These are phyloP conservation scores for Laticauda laticaudata DNA, from an alignment of 2,113 vertebrate genomes.

Conservation along the genomic window DNA sequence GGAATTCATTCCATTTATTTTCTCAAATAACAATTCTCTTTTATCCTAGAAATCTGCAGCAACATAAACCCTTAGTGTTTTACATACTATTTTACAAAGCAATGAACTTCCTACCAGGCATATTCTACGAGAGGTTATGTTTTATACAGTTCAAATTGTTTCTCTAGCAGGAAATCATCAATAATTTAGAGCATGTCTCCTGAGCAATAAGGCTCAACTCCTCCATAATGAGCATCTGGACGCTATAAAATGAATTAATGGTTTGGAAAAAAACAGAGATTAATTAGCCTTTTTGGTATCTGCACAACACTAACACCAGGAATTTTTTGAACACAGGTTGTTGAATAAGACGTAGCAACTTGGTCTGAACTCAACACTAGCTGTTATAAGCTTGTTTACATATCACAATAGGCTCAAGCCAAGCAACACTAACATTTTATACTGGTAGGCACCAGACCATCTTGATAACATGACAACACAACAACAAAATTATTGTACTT, in stretches of 20 bases:
- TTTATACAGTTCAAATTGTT: conserved; percentile 21
- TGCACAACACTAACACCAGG: not conserved
- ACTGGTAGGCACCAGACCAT: not conserved
- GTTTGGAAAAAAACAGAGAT: not conserved
- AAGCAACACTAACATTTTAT: not conserved
- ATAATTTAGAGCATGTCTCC: conserved; percentile 39
- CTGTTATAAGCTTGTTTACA: not conserved
- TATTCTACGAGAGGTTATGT: conserved; percentile 21
- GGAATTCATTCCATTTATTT: not conserved
- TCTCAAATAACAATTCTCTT: not conserved
- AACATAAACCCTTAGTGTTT: not conserved
- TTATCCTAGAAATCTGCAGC: not conserved
- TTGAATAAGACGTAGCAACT: not conserved
- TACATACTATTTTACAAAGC: conserved; percentile 26
- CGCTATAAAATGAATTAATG: not conserved
- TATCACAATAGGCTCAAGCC: not conserved
- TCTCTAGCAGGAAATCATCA: conserved; percentile 29
- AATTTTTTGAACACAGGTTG: not conserved
- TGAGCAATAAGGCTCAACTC: conserved; percentile 18
- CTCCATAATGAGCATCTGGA: not conserved
- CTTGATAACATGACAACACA: not conserved
- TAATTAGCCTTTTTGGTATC: not conserved
- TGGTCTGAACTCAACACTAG: not conserved
- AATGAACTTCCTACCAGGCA: not conserved
- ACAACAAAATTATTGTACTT: not conserved